Percentiles rank a stretch among this genome's conserved stretches.
These are phyloP conservation scores for Phalacrocorax aristotelis DNA, from an alignment of 2,113 vertebrate species.

Conservation along the genomic window DNA sequence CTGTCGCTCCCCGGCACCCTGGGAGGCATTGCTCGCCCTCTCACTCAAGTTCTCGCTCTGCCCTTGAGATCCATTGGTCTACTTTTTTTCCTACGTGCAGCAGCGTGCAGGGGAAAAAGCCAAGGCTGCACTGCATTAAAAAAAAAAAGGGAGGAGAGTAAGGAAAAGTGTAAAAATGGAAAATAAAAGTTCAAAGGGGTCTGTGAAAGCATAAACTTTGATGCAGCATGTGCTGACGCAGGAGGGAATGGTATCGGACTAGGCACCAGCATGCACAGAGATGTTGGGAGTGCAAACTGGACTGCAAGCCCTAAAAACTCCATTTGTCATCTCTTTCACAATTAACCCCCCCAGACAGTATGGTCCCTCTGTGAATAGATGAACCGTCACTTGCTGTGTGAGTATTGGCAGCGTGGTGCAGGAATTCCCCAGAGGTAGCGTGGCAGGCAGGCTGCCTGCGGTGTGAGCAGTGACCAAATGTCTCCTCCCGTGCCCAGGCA, in stretches of 20 bases:
- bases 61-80: background rate
- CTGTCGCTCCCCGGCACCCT: too few relatives aligned
- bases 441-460: background rate
- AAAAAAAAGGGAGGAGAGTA: background rate
- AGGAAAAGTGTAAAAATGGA: background rate
- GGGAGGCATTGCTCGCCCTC: background rate
- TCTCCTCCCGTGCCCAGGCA: background rate
- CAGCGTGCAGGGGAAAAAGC: background rate
- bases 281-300: background rate
- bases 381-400: accelerated
- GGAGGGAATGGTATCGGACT: background rate
- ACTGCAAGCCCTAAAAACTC: background rate
- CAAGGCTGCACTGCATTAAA: background rate
- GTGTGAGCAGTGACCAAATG: background rate
- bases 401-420: background rate
- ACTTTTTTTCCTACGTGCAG: background rate
- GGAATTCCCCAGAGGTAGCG: background rate
- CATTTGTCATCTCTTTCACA: background rate
- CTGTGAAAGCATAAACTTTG: background rate
- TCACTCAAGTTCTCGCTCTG: background rate
- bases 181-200: background rate
- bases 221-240: accelerated
- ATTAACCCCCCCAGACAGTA: background rate
- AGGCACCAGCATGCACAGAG: accelerated
- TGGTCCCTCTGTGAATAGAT: background rate